Base-by-base conservation (phyloP, 2,113 vertebrate species). In the Setophaga coronata region DNA sequence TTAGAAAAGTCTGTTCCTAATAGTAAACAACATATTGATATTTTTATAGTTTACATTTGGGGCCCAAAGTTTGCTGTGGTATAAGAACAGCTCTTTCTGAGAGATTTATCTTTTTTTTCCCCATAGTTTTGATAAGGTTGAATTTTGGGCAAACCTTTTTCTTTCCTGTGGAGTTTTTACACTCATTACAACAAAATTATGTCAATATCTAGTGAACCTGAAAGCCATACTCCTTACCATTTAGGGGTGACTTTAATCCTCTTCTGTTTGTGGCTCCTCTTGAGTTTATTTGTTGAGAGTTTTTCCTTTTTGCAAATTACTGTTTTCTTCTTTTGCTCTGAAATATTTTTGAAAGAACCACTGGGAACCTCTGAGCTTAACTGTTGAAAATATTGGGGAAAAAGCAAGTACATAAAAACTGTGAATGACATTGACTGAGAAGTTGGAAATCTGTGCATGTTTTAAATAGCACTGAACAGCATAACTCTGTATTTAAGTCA, bases 211-310 rank as follows among this genome's bases (percentile, higher is more conserved):
- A 47, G n/a, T 40, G 48, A 76, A 61, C 29, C 31, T 74, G 47
- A 67, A 40, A 60, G 56, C 25, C 26, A 15, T 24, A 18, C 11
- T 25, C 29, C 96, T 95, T 98, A 98, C 98, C 98, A 97, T 92
- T 97, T 98, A 4, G 92, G 64, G 19, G 66, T 87, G 72, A 90
- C 40, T 93, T 96, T 97, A 73, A 94, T 85, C 58, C 90, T 97
- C 31, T 88, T 98, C 95, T 96, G 96, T 91, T 92, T 97, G 92
- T 93, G 69, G 62, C 51, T 97, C 34, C 79, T 97, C 66, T 87
- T 91, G 50, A 83, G 62, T 93, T 94, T 97, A 76, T 87, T 91
- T 53, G 89, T 62, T 92, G 82, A 34, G 9, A 40, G 21, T 89
- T 86, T 97, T 48, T 72, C 85, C 72, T 88, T 98, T 96, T 94